Conservation (phyloP, 2,888 invertebrate species). For the Lissonota sp. region DNA sequence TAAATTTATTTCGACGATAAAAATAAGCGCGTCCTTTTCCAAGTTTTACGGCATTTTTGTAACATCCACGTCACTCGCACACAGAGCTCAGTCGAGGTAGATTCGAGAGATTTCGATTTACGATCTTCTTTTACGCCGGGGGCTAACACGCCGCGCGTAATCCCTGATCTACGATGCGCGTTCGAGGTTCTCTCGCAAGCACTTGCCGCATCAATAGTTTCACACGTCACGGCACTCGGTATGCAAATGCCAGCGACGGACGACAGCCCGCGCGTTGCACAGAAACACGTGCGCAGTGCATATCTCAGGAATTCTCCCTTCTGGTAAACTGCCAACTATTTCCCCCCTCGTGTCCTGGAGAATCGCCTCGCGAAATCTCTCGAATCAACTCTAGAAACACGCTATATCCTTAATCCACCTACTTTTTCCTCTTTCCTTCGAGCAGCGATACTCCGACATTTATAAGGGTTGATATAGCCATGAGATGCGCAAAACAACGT, state of each 20-base stretch:
- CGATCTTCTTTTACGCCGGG: slow-evolving; percentile 30
- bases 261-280: slow-evolving; percentile 44
- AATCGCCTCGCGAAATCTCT: neutral
- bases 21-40: slow-evolving; percentile 2
- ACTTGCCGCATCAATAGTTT: slow-evolving; percentile 77
- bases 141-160: slow-evolving; percentile 52
- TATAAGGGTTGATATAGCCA: too few relatives aligned
- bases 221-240: slow-evolving; percentile 79
- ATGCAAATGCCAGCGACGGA: slow-evolving; percentile 76
- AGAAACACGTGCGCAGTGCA: slow-evolving; percentile 61
- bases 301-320: slow-evolving; percentile 38
- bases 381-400: neutral
- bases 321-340: slow-evolving; percentile 51
- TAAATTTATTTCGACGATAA: slow-evolving; percentile 24
- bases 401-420: too few relatives aligned
- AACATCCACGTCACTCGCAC: neutral
- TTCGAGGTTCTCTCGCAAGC: slow-evolving; percentile 51
- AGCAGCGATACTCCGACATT: neutral
- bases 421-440: neutral
- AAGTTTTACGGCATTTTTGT: slow-evolving; percentile 23
- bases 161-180: slow-evolving; percentile 62
- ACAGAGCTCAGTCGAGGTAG: neutral
- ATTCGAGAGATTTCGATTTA: slow-evolving; percentile 49
- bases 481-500: too few relatives aligned
- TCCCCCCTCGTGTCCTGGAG: neutral